Evolutionary conservation across 2,113 vertebrate species (phyloP).

Genomic region (Cyanoramphus novaezelandiae): DNA sequence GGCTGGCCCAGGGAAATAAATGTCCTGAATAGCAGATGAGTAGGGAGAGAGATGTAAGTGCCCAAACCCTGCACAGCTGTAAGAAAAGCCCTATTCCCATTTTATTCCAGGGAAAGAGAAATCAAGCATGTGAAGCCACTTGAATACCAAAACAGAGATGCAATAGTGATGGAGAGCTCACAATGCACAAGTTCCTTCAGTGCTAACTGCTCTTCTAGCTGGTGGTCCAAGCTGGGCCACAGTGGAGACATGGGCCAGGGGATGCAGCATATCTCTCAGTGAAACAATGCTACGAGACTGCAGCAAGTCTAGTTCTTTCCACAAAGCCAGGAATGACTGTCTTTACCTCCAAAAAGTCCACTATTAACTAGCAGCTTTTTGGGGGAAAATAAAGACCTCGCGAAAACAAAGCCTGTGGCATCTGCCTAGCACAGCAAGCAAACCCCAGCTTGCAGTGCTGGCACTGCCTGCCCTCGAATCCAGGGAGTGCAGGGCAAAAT

Average conservation of each 20-base stretch:
- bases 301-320: background rate
- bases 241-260: rapidly evolving
- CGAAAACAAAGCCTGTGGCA: background rate
- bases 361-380: background rate
- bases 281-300: background rate
- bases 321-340: background rate
- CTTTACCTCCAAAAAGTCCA: background rate
- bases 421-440: background rate
- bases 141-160: background rate
- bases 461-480: background rate
- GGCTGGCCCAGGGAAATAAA: background rate
- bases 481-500: background rate
- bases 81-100: background rate
- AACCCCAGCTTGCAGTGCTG: background rate
- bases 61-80: background rate
- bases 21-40: background rate
- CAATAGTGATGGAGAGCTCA: background rate
- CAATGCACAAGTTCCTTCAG: background rate
- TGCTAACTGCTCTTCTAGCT: background rate
- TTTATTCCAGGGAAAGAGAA: background rate
- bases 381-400: background rate
- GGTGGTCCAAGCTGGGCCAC: background rate
- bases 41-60: background rate
- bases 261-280: background rate
- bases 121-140: background rate